phyloP scores from a whole-genome alignment of 2,797 vertebrate genomes.

The Danio kyathit region DNA sequence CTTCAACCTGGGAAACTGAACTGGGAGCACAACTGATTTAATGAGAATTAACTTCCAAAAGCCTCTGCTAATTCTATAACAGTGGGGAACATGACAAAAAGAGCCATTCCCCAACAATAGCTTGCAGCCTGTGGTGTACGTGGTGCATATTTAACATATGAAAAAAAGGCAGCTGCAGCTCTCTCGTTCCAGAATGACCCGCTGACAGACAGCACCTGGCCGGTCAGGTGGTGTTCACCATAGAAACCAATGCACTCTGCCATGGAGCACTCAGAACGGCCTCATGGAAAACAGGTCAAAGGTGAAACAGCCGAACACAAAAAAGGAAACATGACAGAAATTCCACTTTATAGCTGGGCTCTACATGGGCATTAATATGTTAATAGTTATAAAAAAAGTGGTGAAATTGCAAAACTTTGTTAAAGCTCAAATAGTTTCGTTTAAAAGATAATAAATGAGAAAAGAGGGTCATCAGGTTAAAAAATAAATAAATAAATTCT shows the following conservation, averaged over 20 bases:
- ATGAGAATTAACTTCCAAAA: conserved; percentile 12
- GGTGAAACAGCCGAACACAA: conserved; percentile 60
- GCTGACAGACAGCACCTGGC: conserved; percentile 78
- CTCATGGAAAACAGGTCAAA: conserved; percentile 72
- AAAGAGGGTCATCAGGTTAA: no score
- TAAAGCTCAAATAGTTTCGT: not conserved
- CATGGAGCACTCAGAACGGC: conserved; percentile 70
- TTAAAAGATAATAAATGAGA: no score
- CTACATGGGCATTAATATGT: not conserved
- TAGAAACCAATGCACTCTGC: conserved; percentile 73
- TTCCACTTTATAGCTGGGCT: no score
- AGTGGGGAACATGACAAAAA: not conserved
- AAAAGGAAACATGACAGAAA: conserved; percentile 7
- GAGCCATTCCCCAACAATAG: not conserved
- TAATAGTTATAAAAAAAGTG: no score
- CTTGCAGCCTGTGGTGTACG: not conserved
- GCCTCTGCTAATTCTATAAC: not conserved
- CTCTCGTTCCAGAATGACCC: conserved; percentile 78
- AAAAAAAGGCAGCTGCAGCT: conserved; percentile 64
- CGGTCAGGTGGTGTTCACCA: conserved; percentile 77
- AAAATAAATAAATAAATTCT: no score
- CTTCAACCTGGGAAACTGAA: not conserved
- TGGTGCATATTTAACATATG: conserved; percentile 4
- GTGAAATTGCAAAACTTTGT: not conserved
- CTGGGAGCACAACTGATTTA: not conserved